Evolutionary conservation across 2,888 invertebrate species (phyloP), one percentile per base, ranked within the genome.

Genomic region (Chloromyia formosa): DNA sequence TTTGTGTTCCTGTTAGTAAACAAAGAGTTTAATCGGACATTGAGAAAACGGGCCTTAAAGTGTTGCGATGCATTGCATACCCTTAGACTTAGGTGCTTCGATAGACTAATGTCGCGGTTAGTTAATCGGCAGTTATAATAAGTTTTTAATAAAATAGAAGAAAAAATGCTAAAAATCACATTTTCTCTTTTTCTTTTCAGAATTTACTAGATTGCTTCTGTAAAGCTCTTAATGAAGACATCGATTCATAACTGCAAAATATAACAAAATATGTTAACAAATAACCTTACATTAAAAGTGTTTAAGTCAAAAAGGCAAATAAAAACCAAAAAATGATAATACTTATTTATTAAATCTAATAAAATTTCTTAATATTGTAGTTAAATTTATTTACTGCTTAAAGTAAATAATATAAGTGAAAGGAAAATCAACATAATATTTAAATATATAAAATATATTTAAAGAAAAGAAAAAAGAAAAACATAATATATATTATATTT

Each of bases 281-380:
- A 79, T 79, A 76, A 78, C 80, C 80, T 77, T 78, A 78, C 80
- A 80, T 77, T 78, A 77, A 79, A 77, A 7, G 2, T 74, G 71
- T 75, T 77, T 77, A 79, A 78, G 79, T 74, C 76, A 79, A 78
- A 64, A 35, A 74, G 78, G 42, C 74, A 73, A 74, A 42, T 62
- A 71, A 71, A 35, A 20, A 75, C 76, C 22, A 40, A 74, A 76
- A 72, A 76, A 53, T 54, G n/a, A 3, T 54, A 23, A 35, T 56
- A 69, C 54, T 27, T 69, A 71, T 71, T 71, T 71, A 71, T 71
- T 71, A 56, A 20, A 58, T 35, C n/a, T 66, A 62, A n/a, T 62
- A 42, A 66, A 22, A 49, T n/a, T n/a, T n/a, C n/a, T n/a, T n/a
- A 49, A n/a, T 66, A 16, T 54, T 54, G 16, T 69, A 56, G 54